A percentile compares a stretch with the other conserved stretches of the same genome.
Evolutionary conservation across 2,113 vertebrate genomes (phyloP).

Genomic region (Phocoena sinus): DNA sequence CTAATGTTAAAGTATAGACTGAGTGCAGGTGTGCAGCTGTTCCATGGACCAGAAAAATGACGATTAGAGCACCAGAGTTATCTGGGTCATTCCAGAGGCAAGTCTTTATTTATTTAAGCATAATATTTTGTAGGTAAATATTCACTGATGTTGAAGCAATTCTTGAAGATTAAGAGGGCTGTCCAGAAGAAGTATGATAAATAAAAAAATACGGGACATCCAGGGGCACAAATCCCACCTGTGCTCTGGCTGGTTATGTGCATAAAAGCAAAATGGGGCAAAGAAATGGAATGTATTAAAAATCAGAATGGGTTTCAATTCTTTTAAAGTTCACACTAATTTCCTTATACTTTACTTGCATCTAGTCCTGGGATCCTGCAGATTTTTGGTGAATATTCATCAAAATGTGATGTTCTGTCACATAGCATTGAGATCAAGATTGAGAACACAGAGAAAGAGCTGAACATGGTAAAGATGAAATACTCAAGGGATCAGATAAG

Average conservation of each 20-base stretch:
- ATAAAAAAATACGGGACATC: neutral
- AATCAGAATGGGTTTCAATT: neutral
- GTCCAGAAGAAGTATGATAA: neutral
- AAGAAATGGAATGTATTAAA: neutral
- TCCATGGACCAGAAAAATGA: neutral
- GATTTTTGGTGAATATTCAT: neutral
- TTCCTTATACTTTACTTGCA: neutral
- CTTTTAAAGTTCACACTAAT: neutral
- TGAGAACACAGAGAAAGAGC: neutral
- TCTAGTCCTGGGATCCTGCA: neutral
- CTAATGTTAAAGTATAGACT: neutral
- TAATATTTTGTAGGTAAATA: neutral
- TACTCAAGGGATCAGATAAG: neutral
- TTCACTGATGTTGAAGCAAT: neutral
- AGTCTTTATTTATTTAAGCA: neutral
- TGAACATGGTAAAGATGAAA: neutral
- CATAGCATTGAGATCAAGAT: neutral
- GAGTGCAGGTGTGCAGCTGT: neutral
- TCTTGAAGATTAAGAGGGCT: neutral
- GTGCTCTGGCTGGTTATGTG: neutral
- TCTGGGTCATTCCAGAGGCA: neutral
- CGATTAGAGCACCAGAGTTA: neutral
- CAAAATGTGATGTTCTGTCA: neutral
- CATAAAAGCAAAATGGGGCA: neutral
- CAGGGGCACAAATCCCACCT: neutral